Percentiles rank a stretch among this genome's conserved stretches.
These are phyloP conservation scores for Penaeus indicus DNA, from an alignment of 1,140 invertebrate genomes.

Conservation along the genomic window DNA sequence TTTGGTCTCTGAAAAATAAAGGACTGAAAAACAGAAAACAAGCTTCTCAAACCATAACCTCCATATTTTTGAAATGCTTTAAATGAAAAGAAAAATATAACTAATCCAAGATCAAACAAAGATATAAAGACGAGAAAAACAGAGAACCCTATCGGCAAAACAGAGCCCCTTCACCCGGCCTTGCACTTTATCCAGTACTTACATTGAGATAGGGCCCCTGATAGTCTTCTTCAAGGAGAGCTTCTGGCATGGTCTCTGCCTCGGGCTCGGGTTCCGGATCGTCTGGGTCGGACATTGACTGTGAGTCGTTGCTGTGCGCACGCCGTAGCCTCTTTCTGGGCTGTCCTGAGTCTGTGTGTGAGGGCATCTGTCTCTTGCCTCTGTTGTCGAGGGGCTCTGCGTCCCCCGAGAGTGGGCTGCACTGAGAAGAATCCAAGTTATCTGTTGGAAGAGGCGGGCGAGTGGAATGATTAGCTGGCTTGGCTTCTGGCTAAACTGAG, in stretches of 20 bases:
- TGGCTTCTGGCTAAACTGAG: too few relatives aligned
- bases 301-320: background rate
- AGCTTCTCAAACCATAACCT: too few relatives aligned
- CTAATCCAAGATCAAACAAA: background rate
- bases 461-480: too few relatives aligned
- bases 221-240: conserved; percentile 29
- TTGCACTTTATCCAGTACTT: background rate
- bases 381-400: conserved; percentile 14
- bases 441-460: background rate
- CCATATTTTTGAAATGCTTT: too few relatives aligned
- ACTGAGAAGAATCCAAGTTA: background rate
- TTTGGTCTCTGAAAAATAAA: background rate
- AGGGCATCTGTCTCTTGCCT: conserved; percentile 4
- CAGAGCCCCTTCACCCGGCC: background rate
- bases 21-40: background rate
- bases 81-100: background rate
- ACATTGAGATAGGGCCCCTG: conserved; percentile 44
- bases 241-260: background rate
- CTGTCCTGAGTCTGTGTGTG: background rate
- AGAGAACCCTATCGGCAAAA: background rate
- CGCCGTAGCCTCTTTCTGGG: conserved; percentile 26
- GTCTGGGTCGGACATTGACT: conserved; percentile 18
- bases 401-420: background rate
- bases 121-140: background rate
- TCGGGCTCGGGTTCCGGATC: conserved; percentile 3